Percentiles rank a stretch among this genome's conserved stretches.
Conservation (phyloP, 2,888 invertebrate genomes). For the Nebria salina region DNA sequence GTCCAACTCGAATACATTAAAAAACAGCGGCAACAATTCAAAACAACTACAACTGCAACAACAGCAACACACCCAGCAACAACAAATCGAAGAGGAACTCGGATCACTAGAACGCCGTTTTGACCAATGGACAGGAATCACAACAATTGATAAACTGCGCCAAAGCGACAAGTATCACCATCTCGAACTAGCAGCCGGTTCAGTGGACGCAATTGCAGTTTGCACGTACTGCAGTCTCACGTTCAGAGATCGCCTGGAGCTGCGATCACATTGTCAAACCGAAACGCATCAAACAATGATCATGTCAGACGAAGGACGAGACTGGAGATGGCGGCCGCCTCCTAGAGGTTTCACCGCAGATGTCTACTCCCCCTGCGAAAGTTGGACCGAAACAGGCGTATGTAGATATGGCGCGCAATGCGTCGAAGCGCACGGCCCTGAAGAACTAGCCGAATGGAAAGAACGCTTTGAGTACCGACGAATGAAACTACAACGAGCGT, state of each 20-base stretch:
- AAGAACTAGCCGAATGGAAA: constrained; percentile 79
- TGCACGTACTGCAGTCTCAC: constrained; percentile 70
- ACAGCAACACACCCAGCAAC: constrained; percentile 54
- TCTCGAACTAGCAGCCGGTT: constrained; percentile 6
- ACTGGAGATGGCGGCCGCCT: constrained; percentile 75
- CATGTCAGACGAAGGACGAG: constrained; percentile 76
- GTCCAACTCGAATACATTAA: constrained; percentile 58
- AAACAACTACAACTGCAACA: background rate
- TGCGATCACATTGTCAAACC: constrained; percentile 70
- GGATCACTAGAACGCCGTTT: constrained; percentile 62
- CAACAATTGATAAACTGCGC: constrained; percentile 2
- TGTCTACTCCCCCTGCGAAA: constrained; percentile 72
- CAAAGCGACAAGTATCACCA: constrained; percentile 12
- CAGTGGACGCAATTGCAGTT: constrained; percentile 48
- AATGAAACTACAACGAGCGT: constrained; percentile 71
- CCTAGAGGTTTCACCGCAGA: constrained; percentile 74
- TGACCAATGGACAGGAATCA: constrained; percentile 61
- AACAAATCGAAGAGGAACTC: constrained; percentile 63
- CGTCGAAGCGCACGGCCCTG: constrained; percentile 77
- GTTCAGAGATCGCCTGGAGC: constrained; percentile 66
- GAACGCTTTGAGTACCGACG: constrained; percentile 74
- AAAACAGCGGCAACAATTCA: constrained; percentile 55
- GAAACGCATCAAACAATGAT: constrained; percentile 72
- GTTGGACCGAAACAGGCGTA: constrained; percentile 66
- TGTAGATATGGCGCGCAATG: constrained; percentile 78